Evolutionary conservation across 2,888 invertebrate genomes (phyloP).

Genomic region (Pteria penguin): DNA sequence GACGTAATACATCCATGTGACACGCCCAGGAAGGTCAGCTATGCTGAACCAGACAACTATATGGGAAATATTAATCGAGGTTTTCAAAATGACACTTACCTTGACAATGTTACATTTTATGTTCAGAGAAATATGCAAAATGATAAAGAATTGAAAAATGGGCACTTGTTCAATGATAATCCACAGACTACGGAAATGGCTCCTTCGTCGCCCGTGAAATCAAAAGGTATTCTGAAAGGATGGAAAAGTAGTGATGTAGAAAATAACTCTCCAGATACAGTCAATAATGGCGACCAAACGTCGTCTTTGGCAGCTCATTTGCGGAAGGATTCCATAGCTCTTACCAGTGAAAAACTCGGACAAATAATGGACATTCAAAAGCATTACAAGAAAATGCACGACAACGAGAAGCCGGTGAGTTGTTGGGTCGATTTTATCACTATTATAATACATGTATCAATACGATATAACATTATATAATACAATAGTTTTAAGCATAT

Average conservation of each 20-base stretch:
- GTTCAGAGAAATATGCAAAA: conserved; percentile 15
- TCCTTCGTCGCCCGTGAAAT: background rate
- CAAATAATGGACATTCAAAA: conserved; percentile 43
- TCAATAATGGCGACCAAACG: background rate
- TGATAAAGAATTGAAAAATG: background rate
- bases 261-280: background rate
- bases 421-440: no score
- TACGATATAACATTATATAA: no score
- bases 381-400: conserved; percentile 27
- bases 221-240: conserved; percentile 1
- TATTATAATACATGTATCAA: no score
- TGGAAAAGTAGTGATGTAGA: background rate
- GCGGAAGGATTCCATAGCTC: conserved; percentile 65
- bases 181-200: background rate
- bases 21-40: conserved; percentile 11
- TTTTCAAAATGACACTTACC: conserved; percentile 22
- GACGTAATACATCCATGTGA: background rate
- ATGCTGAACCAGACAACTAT: conserved; percentile 8
- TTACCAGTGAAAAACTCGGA: conserved; percentile 60
- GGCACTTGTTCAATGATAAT: background rate
- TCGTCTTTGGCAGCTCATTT: conserved; percentile 50
- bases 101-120: conserved; percentile 29
- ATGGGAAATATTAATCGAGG: conserved; percentile 31
- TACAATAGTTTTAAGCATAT: no score
- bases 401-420: conserved; percentile 23